Evolutionary conservation across 2,797 vertebrate genomes (phyloP).

Genomic region (Cynopterus sphinx): DNA sequence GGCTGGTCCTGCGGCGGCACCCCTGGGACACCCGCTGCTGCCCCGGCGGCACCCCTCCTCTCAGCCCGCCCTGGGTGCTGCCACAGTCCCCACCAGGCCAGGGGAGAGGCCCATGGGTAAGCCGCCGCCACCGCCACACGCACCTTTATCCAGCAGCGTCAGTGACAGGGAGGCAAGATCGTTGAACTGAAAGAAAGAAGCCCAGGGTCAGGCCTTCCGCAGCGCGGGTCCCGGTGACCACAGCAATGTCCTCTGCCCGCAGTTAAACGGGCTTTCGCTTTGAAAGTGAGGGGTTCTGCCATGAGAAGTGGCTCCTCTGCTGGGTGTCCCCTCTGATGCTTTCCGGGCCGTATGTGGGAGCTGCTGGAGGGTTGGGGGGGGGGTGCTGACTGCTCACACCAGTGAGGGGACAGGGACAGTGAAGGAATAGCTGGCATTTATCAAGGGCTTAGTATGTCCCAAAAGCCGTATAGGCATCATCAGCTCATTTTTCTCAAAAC

Average conservation of each 20-base stretch:
- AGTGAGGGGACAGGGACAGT: background rate
- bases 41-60: background rate
- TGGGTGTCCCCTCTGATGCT: background rate
- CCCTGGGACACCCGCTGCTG: background rate
- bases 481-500: background rate
- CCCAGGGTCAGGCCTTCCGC: background rate
- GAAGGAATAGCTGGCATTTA: background rate
- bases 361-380: background rate
- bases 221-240: rapidly evolving
- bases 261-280: background rate
- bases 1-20: too few species aligned
- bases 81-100: background rate
- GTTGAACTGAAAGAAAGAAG: conserved; percentile 90
- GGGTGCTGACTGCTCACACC: background rate
- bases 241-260: background rate
- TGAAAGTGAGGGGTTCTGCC: background rate
- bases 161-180: conserved; percentile 95
- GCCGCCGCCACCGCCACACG: background rate
- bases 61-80: background rate
- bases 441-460: background rate
- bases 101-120: background rate
- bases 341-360: background rate
- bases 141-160: conserved; percentile 95
- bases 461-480: background rate
- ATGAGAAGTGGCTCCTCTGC: background rate